A percentile compares a stretch with the other conserved stretches of the same genome.
Evolutionary conservation across 1,140 invertebrate species (phyloP).

Genomic region (Lepidotrigona ventralis): DNA sequence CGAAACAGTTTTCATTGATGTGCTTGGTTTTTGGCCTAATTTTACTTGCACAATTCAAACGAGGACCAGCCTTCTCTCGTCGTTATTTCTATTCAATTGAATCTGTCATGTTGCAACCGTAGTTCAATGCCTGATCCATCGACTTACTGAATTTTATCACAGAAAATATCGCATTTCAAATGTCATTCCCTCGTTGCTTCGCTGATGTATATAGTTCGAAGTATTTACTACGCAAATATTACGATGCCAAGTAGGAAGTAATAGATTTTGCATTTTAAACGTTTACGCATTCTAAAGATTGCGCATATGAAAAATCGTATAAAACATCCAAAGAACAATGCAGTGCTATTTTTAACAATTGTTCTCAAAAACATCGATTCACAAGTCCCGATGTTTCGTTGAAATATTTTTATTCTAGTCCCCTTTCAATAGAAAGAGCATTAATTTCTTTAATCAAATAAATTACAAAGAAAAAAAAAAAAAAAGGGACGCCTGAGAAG

Average conservation of each 20-base stretch:
- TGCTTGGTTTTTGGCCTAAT: neutral
- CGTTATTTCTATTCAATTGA: constrained; percentile 23
- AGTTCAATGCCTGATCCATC: neutral
- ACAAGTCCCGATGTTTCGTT: too few species aligned
- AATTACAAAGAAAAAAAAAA: too few species aligned
- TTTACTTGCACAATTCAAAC: constrained; percentile 12
- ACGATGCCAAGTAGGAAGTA: neutral
- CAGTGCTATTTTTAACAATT: too few species aligned
- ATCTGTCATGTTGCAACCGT: neutral
- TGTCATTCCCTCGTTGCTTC: neutral
- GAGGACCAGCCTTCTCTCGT: neutral
- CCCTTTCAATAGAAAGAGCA: too few species aligned
- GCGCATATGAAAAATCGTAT: neutral
- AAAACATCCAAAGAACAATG: neutral
- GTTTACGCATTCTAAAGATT: neutral
- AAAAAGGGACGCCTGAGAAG: neutral
- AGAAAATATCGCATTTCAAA: neutral
- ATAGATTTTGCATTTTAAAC: neutral
- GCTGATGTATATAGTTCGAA: neutral
- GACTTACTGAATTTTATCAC: neutral
- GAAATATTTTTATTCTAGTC: too few species aligned
- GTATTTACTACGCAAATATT: neutral
- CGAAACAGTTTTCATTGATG: neutral
- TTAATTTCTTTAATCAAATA: too few species aligned
- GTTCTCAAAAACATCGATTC: too few species aligned